Evolutionary conservation across 1,140 invertebrate genomes (phyloP).

Genomic region (Rhyzopertha dominica): DNA sequence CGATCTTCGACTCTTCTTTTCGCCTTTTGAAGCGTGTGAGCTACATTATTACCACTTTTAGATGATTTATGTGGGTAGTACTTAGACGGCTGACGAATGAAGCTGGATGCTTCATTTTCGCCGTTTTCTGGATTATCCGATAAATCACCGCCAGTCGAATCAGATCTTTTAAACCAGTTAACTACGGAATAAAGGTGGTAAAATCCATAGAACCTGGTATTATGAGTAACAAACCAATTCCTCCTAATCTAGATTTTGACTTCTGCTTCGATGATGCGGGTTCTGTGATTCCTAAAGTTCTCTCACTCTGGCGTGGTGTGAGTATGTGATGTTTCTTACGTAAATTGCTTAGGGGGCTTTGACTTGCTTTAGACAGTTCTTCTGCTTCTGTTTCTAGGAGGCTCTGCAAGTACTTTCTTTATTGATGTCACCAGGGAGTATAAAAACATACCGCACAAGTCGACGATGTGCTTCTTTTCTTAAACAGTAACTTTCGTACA

Average conservation of each 20-base stretch:
- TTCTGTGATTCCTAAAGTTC: conserved; percentile 56
- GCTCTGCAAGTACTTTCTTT: conserved; percentile 60
- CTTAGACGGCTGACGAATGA: conserved; percentile 46
- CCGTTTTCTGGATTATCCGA: conserved; percentile 54
- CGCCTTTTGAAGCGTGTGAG: conserved; percentile 68
- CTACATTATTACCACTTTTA: conserved; percentile 47
- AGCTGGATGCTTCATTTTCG: conserved; percentile 52
- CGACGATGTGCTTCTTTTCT: conserved; percentile 80
- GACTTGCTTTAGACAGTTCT: conserved; percentile 63
- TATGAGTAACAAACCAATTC: conserved; percentile 61
- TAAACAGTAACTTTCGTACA: conserved; percentile 74
- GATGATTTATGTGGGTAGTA: conserved; percentile 30
- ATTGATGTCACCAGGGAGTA: background rate
- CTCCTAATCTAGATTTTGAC: conserved; percentile 53
- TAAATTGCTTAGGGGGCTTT: conserved; percentile 70
- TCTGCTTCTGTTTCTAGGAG: conserved; percentile 73
- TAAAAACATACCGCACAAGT: conserved; percentile 65
- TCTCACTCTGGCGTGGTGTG: conserved; percentile 75
- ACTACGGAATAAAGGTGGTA: conserved; percentile 47
- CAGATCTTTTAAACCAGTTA: conserved; percentile 63
- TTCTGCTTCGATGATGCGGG: conserved; percentile 42
- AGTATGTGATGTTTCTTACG: conserved; percentile 67
- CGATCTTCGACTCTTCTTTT: conserved; percentile 80
- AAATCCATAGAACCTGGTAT: no score
- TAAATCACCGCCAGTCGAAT: conserved; percentile 47